phyloP scores from a whole-genome alignment of 2,113 vertebrate species.

The Terrapene triunguis region DNA sequence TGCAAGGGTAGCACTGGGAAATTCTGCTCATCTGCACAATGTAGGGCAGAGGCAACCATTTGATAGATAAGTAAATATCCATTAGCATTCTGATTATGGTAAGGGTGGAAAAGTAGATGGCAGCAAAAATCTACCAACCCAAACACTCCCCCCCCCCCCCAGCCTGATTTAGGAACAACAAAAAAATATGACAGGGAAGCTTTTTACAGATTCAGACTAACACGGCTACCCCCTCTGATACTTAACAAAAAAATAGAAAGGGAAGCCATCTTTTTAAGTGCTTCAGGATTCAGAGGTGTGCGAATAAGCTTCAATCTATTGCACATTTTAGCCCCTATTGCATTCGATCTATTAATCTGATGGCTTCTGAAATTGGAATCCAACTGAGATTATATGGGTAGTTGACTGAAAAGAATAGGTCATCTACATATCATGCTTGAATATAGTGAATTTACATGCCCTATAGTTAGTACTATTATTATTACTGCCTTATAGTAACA shows the following conservation, averaged over 20 bases:
- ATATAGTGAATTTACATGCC: background rate
- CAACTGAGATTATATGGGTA: background rate
- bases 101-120: background rate
- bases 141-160: background rate
- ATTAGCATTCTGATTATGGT: background rate
- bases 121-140: background rate
- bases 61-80: background rate
- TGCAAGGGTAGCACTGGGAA: background rate
- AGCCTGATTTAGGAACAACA: background rate
- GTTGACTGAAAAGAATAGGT: background rate
- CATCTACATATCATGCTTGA: background rate
- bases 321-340: background rate
- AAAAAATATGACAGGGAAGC: too few relatives aligned
- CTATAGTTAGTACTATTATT: background rate
- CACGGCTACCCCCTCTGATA: too few relatives aligned
- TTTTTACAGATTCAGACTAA: too few relatives aligned
- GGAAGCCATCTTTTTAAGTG: background rate
- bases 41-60: background rate
- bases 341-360: accelerated
- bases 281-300: background rate
- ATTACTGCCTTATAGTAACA: background rate
- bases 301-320: background rate
- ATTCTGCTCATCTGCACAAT: background rate
- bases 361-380: background rate
- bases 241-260: conserved; percentile 27